Evolutionary conservation across 2,113 vertebrate genomes (phyloP), one percentile per base, ranked within the genome.

Genomic region (Lethenteron reissneri): DNA sequence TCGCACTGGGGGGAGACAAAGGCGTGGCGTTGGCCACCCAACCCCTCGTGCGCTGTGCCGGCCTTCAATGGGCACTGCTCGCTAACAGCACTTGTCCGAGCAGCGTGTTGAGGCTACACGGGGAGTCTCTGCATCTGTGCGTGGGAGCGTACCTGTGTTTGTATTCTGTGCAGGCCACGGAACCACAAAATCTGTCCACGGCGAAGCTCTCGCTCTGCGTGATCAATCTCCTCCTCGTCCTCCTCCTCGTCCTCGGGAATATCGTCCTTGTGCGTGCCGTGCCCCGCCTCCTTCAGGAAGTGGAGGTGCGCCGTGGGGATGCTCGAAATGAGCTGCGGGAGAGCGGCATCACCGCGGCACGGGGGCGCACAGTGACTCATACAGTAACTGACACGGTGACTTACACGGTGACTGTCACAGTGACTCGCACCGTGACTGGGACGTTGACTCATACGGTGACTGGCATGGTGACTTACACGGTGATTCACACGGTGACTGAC

Each of bases 181-280:
- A 99, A 99, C 94, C 94, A 97, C 71, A 99, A 87, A 77, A 97
- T 96, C 80, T 99, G 94, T 70, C 94, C 94, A 72, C 94, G 84
- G 64, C 94, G 83, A 75, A 99, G 85, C 76, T 99, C 94, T 73
- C 92, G 82, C 78, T 99, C 94, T 0, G 91, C 90, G 0, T 99
- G 90, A 78, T 99, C 94, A 7, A 99, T 99, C 79, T 99, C 94
- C 75, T 97, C 92, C 41, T 87, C 87, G 3, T 99, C 94, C 15
- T 92, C 92, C 25, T 85, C 75, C 8, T 96, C 92, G 76, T 97
- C 92, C 74, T 99, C 92, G 0, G 86, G 87, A 59, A 81, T 82
- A 73, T 97, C 91, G 74, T 94, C 89, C 78, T 97, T 96, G 73
- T 84, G 84, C 1, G 86, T 92, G 73, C 97, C 83, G 75, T 88